phyloP scores from a whole-genome alignment of 2,113 vertebrate species.

The Garra rufa region DNA sequence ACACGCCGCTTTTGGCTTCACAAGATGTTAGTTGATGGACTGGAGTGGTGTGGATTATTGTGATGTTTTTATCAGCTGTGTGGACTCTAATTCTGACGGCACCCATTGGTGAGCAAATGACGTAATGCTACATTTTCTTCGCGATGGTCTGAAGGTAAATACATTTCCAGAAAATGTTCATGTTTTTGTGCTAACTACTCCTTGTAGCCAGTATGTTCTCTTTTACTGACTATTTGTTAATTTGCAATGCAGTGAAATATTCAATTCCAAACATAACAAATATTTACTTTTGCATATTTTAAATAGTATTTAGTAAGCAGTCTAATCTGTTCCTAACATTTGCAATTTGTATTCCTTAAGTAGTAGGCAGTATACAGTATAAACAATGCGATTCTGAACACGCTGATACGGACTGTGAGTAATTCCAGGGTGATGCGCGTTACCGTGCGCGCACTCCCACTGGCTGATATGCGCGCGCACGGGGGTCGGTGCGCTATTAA shows the following conservation, averaged over 20 bases:
- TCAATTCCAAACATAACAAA: neutral
- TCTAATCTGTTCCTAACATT: neutral
- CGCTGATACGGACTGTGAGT: neutral
- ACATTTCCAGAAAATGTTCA: neutral
- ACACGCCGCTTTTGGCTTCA: neutral
- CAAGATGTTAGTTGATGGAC: neutral
- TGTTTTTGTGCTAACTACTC: neutral
- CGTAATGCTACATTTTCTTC: neutral
- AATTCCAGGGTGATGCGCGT: slow-evolving; percentile 28
- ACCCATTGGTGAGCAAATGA: no score
- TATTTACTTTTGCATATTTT: neutral
- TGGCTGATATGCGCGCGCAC: slow-evolving; percentile 46
- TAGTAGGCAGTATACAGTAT: neutral
- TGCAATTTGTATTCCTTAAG: neutral
- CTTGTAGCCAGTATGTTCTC: neutral
- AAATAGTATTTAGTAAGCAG: neutral
- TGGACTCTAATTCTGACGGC: neutral
- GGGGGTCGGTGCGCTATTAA: slow-evolving; percentile 40
- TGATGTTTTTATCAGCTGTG: neutral
- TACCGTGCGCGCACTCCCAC: slow-evolving; percentile 30
- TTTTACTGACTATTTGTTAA: neutral
- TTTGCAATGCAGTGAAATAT: neutral
- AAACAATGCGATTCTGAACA: no score
- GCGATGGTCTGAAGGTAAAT: no score
- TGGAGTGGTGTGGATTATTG: neutral